These are phyloP conservation scores for Basileuterus tristriatus DNA, from an alignment of 2,797 vertebrate species.

Conservation along the genomic window DNA sequence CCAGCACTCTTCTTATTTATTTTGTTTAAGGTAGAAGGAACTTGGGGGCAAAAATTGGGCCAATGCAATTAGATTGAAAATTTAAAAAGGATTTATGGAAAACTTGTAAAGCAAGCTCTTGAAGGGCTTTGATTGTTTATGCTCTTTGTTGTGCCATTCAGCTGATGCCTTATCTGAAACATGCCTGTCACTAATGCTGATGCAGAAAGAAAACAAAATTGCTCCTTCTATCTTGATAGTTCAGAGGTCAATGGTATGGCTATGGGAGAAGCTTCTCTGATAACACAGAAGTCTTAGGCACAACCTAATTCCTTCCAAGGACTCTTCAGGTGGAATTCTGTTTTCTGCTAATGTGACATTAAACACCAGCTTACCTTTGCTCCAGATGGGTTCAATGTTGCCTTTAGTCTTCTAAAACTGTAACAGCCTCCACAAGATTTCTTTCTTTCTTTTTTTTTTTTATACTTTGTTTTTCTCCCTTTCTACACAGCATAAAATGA, in stretches of 20 bases:
- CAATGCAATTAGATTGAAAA: background rate
- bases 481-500: slow-evolving; percentile 5
- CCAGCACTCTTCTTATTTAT: background rate
- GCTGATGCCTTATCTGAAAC: background rate
- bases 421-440: background rate
- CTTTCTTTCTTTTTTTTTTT: background rate
- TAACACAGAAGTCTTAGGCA: background rate
- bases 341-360: background rate
- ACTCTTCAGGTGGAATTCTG: background rate
- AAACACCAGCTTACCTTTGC: background rate
- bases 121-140: slow-evolving; percentile 37
- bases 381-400: background rate
- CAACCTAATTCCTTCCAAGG: background rate
- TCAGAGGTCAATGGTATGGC: background rate
- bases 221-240: background rate
- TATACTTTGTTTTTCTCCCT: background rate
- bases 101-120: background rate
- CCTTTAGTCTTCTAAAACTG: background rate
- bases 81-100: background rate
- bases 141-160: slow-evolving; percentile 17
- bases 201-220: background rate
- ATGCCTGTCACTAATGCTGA: rapidly evolving
- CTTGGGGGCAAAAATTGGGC: background rate
- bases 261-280: background rate
- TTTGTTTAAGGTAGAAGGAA: background rate